phyloP scores from a whole-genome alignment of 2,113 vertebrate species.

The Paradisaea rubra region DNA sequence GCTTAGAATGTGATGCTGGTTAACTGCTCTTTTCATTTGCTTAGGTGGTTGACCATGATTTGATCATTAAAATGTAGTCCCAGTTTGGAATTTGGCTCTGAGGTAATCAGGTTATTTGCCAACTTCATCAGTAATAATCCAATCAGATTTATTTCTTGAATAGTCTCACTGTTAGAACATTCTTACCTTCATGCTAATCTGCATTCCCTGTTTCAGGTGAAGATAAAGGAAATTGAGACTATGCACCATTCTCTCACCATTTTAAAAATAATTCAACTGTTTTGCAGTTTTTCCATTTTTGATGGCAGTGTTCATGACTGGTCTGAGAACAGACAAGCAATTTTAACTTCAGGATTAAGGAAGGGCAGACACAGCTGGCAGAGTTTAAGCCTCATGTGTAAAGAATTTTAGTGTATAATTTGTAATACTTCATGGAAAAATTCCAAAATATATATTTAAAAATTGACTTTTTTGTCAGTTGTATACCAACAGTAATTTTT shows the following conservation, averaged over 20 bases:
- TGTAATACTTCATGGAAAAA: background rate
- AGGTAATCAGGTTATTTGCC: background rate
- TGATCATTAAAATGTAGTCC: background rate
- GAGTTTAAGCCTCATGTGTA: background rate
- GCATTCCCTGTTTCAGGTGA: background rate
- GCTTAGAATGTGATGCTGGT: background rate
- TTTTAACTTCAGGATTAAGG: background rate
- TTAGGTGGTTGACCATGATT: background rate
- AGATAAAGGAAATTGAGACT: background rate
- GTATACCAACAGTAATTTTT: background rate
- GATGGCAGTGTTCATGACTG: background rate
- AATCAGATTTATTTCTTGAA: background rate
- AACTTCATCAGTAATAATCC: background rate
- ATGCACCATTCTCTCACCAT: background rate
- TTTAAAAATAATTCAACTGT: background rate
- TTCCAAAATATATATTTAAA: background rate
- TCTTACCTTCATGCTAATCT: background rate
- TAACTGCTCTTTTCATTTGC: background rate
- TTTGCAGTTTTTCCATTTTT: background rate
- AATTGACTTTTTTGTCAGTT: background rate
- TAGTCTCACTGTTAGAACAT: background rate
- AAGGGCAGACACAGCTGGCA: background rate
- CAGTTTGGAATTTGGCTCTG: background rate
- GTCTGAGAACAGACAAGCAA: background rate
- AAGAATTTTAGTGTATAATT: background rate